Base-by-base conservation (phyloP, 2,888 invertebrate genomes). In the Thelaira solivaga region DNA sequence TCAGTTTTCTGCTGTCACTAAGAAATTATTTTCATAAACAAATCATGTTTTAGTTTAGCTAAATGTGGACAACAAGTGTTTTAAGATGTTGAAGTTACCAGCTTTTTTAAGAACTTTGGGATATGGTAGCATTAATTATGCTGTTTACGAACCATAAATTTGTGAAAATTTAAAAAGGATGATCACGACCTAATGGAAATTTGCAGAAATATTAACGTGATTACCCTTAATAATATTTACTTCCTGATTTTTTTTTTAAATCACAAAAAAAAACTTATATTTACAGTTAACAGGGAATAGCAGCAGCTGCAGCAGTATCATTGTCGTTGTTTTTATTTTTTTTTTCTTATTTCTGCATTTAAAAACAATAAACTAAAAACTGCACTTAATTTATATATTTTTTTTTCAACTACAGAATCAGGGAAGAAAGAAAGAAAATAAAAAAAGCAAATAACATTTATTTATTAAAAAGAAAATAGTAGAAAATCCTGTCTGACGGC, bases 401-500 rank as follows among this genome's bases (percentile, higher is more conserved):
- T n/a, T n/a, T 47, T 57, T 36, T 57, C 26, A 24, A 55, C 36
- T 47, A 45, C 24, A 11, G 5, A 59, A 57, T 65, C 59, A 26
- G 43, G 34, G 47, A 53, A 68, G 31, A 31, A 31, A 2, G 20
- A 67, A 49, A 24, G 7, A 10, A 55, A 55, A 29, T 57, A 26
- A 57, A n/a, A n/a, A n/a, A n/a, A n/a, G n/a, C n/a, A n/a, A n/a
- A n/a, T n/a, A n/a, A n/a, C n/a, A n/a, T n/a, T n/a, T n/a, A n/a
- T n/a, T n/a, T 39, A 47, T 68, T 24, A 45, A 53, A 24, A 47
- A 47, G 22, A 41, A 62, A 47, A n/a, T n/a, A 31, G 74, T 55
- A 47, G 75, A 64, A 74, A 78, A 78, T 74, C 78, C 74, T 74
- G 78, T 65, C 64, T 78, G 69, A 69, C 78, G 74, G 53, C 78